Percentiles rank a stretch among this genome's conserved stretches.
These are phyloP conservation scores for Anastatus disparis DNA, from an alignment of 1,140 invertebrate species.

Conservation along the genomic window DNA sequence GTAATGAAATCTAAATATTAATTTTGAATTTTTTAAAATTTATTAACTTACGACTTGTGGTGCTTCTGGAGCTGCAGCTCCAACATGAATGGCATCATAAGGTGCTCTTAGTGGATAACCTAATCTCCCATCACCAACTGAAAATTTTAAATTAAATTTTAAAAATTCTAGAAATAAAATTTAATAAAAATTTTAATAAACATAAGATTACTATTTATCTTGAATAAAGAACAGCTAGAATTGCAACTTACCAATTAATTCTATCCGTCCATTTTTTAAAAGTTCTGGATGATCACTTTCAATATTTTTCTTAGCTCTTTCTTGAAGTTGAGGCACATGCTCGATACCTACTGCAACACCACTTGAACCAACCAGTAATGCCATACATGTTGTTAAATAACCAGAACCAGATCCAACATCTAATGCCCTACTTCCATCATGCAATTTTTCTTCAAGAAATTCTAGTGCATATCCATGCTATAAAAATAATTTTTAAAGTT, in stretches of 20 bases:
- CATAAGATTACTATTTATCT: not conserved
- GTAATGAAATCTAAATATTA: not conserved
- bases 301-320: slow-evolving; percentile 81
- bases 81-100: slow-evolving; percentile 80
- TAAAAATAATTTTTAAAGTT: slow-evolving; percentile 47
- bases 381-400: slow-evolving; percentile 96
- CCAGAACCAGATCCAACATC: slow-evolving; percentile 97
- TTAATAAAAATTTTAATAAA: not conserved
- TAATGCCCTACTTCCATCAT: slow-evolving; percentile 81
- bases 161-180: not conserved
- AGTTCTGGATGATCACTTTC: slow-evolving; percentile 78
- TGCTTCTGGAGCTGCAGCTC: slow-evolving; percentile 66
- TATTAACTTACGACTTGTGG: slow-evolving; percentile 64
- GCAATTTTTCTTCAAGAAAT: slow-evolving; percentile 84
- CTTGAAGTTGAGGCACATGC: slow-evolving; percentile 88
- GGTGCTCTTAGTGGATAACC: slow-evolving; percentile 72
- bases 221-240: not conserved
- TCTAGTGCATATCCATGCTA: slow-evolving; percentile 95
- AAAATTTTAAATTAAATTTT: not conserved
- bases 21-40: slow-evolving; percentile 3
- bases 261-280: slow-evolving; percentile 73
- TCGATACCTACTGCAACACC: slow-evolving; percentile 91
- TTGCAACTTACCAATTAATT: slow-evolving; percentile 74
- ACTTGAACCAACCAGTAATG: slow-evolving; percentile 81
- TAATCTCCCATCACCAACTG: slow-evolving; percentile 75